Conservation (phyloP, 2,797 vertebrate genomes). For the Lates japonicus region DNA sequence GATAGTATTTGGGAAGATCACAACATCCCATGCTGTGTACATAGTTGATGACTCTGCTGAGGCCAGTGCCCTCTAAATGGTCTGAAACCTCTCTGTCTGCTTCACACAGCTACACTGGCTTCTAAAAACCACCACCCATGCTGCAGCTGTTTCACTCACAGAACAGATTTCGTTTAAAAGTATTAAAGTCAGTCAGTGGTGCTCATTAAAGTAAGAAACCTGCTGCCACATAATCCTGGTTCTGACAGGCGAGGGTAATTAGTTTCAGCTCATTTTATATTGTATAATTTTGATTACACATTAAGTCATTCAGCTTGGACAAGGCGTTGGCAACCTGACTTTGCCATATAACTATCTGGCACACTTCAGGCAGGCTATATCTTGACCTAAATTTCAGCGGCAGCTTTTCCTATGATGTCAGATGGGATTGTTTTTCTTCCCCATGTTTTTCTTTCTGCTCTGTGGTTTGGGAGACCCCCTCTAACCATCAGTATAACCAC, state of each 20-base stretch:
- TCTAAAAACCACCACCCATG: constrained; percentile 49
- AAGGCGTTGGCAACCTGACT: constrained; percentile 30
- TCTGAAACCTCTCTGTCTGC: constrained; percentile 73
- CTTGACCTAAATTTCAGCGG: constrained; percentile 77
- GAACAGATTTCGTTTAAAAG: constrained; percentile 24
- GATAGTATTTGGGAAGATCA: constrained; percentile 82
- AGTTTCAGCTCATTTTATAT: constrained; percentile 37
- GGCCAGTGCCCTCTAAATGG: constrained; percentile 79
- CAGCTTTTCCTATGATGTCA: constrained; percentile 77
- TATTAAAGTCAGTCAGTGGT: constrained; percentile 15
- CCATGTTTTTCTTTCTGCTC: constrained; percentile 82
- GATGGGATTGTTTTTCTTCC: constrained; percentile 79
- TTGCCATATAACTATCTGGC: constrained; percentile 47
- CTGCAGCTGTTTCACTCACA: constrained; percentile 39
- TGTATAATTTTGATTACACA: constrained; percentile 33
- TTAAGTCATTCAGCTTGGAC: constrained; percentile 42
- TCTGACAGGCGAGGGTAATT: constrained; percentile 39
- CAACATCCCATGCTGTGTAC: constrained; percentile 78
- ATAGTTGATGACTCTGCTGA: constrained; percentile 78
- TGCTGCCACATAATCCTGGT: constrained; percentile 22
- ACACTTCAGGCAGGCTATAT: constrained; percentile 58
- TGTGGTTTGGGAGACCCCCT: constrained; percentile 77
- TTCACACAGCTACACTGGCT: constrained; percentile 40
- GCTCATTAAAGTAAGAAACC: constrained; percentile 27
- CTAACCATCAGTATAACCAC: constrained; percentile 71